Conservation (phyloP, 2,888 invertebrate genomes). For the Cistogaster globosa region DNA sequence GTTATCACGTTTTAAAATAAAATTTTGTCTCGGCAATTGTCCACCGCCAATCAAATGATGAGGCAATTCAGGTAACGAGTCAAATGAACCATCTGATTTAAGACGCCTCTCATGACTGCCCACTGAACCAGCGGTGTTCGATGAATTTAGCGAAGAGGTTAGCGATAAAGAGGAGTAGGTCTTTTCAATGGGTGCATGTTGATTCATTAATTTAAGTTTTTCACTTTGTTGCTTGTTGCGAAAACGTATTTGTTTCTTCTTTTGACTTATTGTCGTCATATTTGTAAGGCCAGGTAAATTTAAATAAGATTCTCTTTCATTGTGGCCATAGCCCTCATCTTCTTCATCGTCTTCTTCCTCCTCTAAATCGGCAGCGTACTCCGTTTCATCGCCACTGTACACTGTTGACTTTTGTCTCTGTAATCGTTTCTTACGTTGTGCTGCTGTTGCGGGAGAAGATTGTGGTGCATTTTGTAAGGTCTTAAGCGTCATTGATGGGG, state of each 20-base stretch:
- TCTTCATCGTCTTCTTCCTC: conserved; percentile 75
- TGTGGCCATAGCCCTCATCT: conserved; percentile 63
- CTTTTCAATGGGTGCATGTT: conserved; percentile 48
- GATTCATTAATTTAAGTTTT: conserved; percentile 71
- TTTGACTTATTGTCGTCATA: conserved; percentile 50
- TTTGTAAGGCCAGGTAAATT: conserved; percentile 51
- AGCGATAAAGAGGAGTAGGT: conserved; percentile 56
- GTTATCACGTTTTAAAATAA: conserved; percentile 78
- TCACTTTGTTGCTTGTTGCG: conserved; percentile 68
- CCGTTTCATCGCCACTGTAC: conserved; percentile 73
- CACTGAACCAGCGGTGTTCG: conserved; percentile 60
- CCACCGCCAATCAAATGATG: conserved; percentile 26
- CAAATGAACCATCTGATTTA: conserved; percentile 73
- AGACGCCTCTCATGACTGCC: conserved; percentile 73
- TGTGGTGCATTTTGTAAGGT: conserved; percentile 25
- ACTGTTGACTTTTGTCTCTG: conserved; percentile 76
- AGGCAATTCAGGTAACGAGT: conserved; percentile 62
- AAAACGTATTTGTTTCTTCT: conserved; percentile 68
- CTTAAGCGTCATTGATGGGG: conserved; percentile 19
- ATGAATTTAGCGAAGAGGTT: conserved; percentile 72
- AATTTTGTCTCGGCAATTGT: conserved; percentile 47
- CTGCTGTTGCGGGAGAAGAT: conserved; percentile 12
- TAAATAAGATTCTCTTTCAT: conserved; percentile 44
- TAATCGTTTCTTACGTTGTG: conserved; percentile 75
- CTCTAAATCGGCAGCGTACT: conserved; percentile 77